Evolutionary conservation across 2,113 vertebrate genomes (phyloP).

Genomic region (Hydrochoerus hydrochaeris): DNA sequence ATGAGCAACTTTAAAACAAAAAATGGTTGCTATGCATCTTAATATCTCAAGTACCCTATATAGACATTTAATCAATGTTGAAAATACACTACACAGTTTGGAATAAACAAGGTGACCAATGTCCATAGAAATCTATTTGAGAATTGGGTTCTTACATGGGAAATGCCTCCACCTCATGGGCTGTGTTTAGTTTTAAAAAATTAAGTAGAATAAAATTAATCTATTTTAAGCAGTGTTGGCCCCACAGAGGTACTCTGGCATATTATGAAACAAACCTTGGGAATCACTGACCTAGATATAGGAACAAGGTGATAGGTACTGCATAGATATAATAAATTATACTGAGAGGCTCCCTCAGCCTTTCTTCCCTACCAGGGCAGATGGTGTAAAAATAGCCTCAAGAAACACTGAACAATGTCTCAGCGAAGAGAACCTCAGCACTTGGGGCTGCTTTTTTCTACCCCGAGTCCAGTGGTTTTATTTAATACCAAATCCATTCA

Average conservation of each 20-base stretch:
- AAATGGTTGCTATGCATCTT: neutral
- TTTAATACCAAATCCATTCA: constrained; percentile 49
- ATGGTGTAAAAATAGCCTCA: constrained; percentile 61
- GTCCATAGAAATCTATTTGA: neutral
- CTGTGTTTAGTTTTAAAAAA: constrained; percentile 52
- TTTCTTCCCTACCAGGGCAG: constrained; percentile 28
- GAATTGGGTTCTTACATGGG: neutral
- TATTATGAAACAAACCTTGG: constrained; percentile 73
- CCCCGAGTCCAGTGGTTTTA: constrained; percentile 46
- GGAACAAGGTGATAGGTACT: constrained; percentile 74
- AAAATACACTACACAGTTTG: neutral
- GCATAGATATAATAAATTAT: constrained; percentile 75
- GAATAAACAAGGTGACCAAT: neutral
- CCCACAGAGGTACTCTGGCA: constrained; percentile 65
- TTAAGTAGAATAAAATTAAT: constrained; percentile 66
- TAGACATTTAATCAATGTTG: neutral
- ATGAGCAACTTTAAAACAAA: neutral
- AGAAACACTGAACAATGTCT: constrained; percentile 64
- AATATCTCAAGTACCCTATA: neutral
- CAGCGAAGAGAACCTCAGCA: constrained; percentile 23
- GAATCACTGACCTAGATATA: constrained; percentile 78
- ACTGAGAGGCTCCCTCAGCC: constrained; percentile 53
- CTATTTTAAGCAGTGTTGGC: constrained; percentile 59
- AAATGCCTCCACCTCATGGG: neutral
- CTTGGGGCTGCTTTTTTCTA: constrained; percentile 47